Base-by-base conservation (phyloP, 2,888 invertebrate species). In the Sclerodermus sp. region DNA sequence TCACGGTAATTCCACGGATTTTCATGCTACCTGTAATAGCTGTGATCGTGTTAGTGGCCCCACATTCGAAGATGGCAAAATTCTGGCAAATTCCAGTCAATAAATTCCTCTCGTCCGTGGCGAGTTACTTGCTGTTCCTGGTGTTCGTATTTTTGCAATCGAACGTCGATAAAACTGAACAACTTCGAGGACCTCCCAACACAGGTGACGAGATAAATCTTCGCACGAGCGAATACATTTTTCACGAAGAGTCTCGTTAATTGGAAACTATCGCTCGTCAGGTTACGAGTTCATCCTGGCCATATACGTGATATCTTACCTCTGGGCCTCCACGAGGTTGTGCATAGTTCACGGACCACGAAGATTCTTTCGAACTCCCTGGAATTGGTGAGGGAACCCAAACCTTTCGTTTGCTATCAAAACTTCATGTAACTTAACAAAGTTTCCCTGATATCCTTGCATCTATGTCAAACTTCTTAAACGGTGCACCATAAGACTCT, bases 91-190 rank as follows among this genome's bases (percentile, higher is more conserved):
- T 87, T 63, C 89, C 89, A 23, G 80, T 88, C 57, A 88, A 88
- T 74, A 87, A 87, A 77, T 86, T 88, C 79, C 83, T 90, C 62
- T 87, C 85, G 45, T 86, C 85, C 66, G 80, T 84, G 5, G 82
- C 87, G 13, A 84, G 86, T 12, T 88, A 88, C 71, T 70, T 86
- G 47, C 78, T 87, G 53, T 90, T 89, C 77, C 81, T 89, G 42
- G 67, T 82, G 1, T 72, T 88, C 53, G 81, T 88, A 52, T 85
- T 85, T 70, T 63, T 82, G 42, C 82, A 85, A 65, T 85, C 85
- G 23, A 83, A 84, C 75, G 77, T 81, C 68, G 83, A 84, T 70
- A 86, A 85, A 73, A 79, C 66, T 29, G 69, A 76, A 16, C 84
- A 84, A 71, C 81, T 81, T 64, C 79, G 84, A 42, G 83, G 82